Evolutionary conservation across 2,797 vertebrate species (phyloP).

Genomic region (Sphenopsis melanotis): DNA sequence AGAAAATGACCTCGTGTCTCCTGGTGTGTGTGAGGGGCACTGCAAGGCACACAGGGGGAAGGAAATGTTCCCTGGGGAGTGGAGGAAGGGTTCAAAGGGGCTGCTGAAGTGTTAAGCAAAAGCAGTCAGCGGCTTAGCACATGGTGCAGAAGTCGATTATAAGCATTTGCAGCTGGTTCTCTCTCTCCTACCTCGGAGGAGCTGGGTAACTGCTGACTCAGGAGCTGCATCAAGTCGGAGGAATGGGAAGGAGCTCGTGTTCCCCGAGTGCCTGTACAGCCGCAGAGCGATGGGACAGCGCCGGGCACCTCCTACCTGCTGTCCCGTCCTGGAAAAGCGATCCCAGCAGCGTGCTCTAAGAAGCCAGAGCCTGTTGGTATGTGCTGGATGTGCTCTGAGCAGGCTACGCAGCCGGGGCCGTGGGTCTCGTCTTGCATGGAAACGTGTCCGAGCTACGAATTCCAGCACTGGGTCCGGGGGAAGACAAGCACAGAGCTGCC

Average conservation of each 20-base stretch:
- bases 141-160: conserved; percentile 1
- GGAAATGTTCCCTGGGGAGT: background rate
- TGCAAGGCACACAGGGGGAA: background rate
- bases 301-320: background rate
- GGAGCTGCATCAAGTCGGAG: background rate
- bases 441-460: background rate
- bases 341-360: background rate
- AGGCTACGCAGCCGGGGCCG: fast-evolving
- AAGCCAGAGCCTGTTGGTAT: background rate
- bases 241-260: background rate
- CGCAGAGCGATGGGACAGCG: background rate
- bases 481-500: background rate
- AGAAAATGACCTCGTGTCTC: background rate
- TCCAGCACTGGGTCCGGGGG: background rate
- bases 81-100: background rate
- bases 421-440: background rate
- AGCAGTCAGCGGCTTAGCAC: background rate
- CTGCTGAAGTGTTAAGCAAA: conserved; percentile 1
- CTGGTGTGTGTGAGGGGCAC: background rate
- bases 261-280: background rate
- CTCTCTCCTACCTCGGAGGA: background rate
- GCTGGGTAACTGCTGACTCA: conserved; percentile 7
- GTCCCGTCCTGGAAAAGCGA: background rate
- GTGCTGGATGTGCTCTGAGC: background rate
- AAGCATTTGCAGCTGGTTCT: conserved; percentile 32